Evolutionary conservation across 30 jellyfish, hydroid and myxozoan species (phyloP).

Genomic region (Chironex yamaguchii): DNA sequence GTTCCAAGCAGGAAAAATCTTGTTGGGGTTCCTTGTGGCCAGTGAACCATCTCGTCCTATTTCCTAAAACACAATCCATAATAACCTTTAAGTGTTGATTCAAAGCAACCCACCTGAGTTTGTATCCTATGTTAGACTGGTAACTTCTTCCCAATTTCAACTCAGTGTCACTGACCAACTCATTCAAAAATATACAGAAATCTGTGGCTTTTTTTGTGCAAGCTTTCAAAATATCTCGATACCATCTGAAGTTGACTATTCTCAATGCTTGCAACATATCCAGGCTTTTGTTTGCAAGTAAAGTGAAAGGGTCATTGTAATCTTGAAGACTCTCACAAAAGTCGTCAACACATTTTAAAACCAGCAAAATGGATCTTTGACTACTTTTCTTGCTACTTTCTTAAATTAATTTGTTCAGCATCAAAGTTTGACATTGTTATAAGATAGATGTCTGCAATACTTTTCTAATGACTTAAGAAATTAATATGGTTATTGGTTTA

Average conservation of each 20-base stretch:
- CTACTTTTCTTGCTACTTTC: background rate
- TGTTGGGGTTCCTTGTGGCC: constrained; percentile 29
- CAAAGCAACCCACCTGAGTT: background rate
- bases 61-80: constrained; percentile 32
- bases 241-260: constrained; percentile 21
- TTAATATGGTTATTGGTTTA: no score
- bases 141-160: constrained; percentile 10
- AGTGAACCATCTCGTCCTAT: background rate
- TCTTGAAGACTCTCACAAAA: constrained; percentile 30
- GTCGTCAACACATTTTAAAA: background rate
- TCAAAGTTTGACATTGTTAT: no score
- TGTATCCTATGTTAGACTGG: constrained; percentile 28
- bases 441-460: no score
- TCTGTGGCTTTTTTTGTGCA: constrained; percentile 35
- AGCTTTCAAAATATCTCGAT: no score
- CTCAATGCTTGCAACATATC: constrained; percentile 9
- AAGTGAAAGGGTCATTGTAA: constrained; percentile 28
- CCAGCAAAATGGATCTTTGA: constrained; percentile 1
- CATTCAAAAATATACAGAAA: constrained; percentile 21
- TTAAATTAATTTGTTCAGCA: background rate
- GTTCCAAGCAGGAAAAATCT: constrained; percentile 58
- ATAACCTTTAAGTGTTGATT: constrained; percentile 11
- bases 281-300: constrained; percentile 26
- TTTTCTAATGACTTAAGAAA: no score
- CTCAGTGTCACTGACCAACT: constrained; percentile 6